Conservation (phyloP, 2,888 invertebrate genomes). For the Tenthredo scrophulariae region DNA sequence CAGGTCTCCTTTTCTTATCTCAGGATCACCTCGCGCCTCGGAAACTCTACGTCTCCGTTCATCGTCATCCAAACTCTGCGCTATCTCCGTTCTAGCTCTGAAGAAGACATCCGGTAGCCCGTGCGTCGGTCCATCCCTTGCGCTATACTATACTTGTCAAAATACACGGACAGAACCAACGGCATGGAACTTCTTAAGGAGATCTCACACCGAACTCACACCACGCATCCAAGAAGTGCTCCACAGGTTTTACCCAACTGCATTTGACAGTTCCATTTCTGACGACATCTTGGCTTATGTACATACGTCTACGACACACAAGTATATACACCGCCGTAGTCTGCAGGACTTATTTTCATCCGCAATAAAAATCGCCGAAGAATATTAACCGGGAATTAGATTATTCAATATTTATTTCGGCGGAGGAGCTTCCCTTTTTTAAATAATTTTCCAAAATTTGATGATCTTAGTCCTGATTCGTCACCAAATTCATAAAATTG, state of each 20-base stretch:
- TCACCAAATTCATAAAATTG: not conserved
- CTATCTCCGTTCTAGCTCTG: not conserved
- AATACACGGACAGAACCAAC: constrained; percentile 16
- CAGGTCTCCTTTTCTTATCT: constrained; percentile 58
- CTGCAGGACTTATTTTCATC: not conserved
- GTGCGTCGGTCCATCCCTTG: not conserved
- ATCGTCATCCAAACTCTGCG: not conserved
- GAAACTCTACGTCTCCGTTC: constrained; percentile 7
- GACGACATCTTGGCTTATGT: not conserved
- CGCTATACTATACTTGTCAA: constrained; percentile 12
- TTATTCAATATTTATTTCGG: too few species aligned
- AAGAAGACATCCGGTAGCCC: not conserved
- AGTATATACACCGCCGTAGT: not conserved
- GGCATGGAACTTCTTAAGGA: not conserved
- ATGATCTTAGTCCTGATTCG: not conserved
- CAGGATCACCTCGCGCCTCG: not conserved
- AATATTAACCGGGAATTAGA: not conserved
- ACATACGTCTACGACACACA: not conserved
- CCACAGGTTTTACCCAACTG: constrained; percentile 23
- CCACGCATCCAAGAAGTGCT: not conserved
- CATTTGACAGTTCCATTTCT: constrained; percentile 42
- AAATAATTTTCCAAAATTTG: not conserved
- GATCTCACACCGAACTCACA: constrained; percentile 18
- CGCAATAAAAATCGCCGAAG: not conserved
- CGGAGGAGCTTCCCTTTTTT: not conserved